Percentiles rank a stretch among this genome's conserved stretches.
Conservation (phyloP, 1,140 invertebrate genomes). For the Nasonia longicornis region DNA sequence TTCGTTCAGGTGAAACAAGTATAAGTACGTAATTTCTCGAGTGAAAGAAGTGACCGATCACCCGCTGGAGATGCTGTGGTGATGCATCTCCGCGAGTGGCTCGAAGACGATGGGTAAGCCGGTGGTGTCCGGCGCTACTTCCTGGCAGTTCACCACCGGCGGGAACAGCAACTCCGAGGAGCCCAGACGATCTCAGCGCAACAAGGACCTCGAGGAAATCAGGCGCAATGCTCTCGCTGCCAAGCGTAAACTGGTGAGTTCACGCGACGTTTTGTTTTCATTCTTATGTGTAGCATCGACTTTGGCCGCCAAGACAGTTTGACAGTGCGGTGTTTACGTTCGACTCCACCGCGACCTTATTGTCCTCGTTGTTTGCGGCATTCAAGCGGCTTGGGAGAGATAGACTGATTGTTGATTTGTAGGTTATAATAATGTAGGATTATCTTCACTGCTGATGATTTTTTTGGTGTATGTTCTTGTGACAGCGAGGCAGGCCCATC, state of each 20-base stretch:
- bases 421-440: slow-evolving; percentile 2
- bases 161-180: background rate
- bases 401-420: background rate
- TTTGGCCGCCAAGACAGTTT: background rate
- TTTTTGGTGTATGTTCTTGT: background rate
- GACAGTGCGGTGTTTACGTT: background rate
- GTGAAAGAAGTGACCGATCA: background rate
- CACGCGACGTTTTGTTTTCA: slow-evolving; percentile 12
- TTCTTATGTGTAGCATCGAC: background rate
- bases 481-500: slow-evolving; percentile 8
- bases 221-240: slow-evolving; percentile 53
- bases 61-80: background rate
- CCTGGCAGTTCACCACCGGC: background rate
- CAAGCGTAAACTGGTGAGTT: slow-evolving; percentile 53
- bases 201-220: slow-evolving; percentile 56
- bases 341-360: slow-evolving; percentile 9
- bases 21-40: no score
- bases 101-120: background rate
- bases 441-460: background rate
- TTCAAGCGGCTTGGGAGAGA: background rate
- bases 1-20: no score
- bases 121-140: background rate
- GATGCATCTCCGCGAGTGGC: background rate
- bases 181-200: slow-evolving; percentile 38
- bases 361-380: background rate